Conservation (phyloP, 2,888 invertebrate genomes). For the Spodoptera exigua region DNA sequence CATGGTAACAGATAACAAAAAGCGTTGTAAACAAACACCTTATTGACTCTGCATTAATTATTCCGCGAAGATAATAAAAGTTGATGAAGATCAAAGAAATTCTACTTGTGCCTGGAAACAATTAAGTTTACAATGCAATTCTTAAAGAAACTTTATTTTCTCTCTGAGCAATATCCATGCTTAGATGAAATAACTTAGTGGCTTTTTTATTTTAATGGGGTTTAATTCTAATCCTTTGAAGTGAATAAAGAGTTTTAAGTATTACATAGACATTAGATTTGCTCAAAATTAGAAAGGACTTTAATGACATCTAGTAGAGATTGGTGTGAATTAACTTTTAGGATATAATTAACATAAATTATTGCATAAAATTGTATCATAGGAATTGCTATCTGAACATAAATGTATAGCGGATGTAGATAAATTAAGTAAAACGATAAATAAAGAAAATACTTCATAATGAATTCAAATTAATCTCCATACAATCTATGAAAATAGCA, state of each 20-base stretch:
- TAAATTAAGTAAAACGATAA: constrained; percentile 13
- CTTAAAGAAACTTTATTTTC: too few relatives aligned
- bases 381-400: constrained; percentile 12
- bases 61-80: constrained; percentile 23
- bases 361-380: constrained; percentile 5
- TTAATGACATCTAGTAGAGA: neutral
- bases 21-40: constrained; percentile 45
- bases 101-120: constrained; percentile 25
- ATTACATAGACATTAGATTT: too few relatives aligned
- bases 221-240: too few relatives aligned
- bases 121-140: too few relatives aligned
- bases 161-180: too few relatives aligned
- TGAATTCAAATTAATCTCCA: neutral
- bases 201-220: too few relatives aligned
- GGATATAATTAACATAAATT: constrained; percentile 24
- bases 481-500: neutral
- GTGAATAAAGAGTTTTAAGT: too few relatives aligned
- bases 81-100: constrained; percentile 16
- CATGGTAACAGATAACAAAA: constrained; percentile 56
- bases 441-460: neutral
- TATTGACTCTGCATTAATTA: constrained; percentile 36
- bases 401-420: constrained; percentile 20
- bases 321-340: constrained; percentile 14
- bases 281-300: too few relatives aligned
- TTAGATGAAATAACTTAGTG: too few relatives aligned